These are phyloP conservation scores for Procambarus virginalis DNA, from an alignment of 1,140 invertebrate species.

Conservation along the genomic window DNA sequence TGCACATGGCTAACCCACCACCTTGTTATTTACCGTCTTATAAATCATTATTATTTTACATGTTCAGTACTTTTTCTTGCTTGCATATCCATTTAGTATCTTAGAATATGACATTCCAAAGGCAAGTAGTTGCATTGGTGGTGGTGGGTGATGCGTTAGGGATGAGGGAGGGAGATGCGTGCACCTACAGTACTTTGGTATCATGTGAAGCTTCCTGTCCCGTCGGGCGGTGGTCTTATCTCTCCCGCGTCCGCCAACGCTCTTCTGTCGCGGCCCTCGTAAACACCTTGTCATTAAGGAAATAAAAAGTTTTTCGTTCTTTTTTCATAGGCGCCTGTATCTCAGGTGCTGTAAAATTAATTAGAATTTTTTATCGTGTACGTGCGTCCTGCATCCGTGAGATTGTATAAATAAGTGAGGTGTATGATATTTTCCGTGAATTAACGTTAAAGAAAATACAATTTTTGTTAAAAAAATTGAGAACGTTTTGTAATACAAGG, in stretches of 20 bases:
- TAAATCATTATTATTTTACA: no score
- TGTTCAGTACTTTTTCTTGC: not conserved
- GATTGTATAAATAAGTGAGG: no score
- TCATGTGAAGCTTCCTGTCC: constrained; percentile 12
- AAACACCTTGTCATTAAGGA: constrained; percentile 4
- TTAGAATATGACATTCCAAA: not conserved
- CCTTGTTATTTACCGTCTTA: no score
- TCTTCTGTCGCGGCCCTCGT: not conserved
- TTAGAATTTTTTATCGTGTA: not conserved
- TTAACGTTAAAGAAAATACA: no score
- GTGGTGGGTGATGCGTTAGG: not conserved
- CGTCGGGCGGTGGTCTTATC: not conserved
- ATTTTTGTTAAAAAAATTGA: no score
- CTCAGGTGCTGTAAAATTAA: not conserved
- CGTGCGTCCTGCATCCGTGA: no score
- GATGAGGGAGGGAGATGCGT: not conserved
- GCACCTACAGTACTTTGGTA: not conserved
- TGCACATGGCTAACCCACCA: no score
- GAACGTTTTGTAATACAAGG: no score
- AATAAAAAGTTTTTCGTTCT: not conserved
- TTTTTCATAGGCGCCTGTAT: not conserved
- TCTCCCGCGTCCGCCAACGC: not conserved
- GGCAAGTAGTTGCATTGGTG: not conserved
- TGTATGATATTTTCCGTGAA: no score
- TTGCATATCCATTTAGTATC: no score